Conservation (phyloP, 2,113 vertebrate species). For the Lepus timidus region DNA sequence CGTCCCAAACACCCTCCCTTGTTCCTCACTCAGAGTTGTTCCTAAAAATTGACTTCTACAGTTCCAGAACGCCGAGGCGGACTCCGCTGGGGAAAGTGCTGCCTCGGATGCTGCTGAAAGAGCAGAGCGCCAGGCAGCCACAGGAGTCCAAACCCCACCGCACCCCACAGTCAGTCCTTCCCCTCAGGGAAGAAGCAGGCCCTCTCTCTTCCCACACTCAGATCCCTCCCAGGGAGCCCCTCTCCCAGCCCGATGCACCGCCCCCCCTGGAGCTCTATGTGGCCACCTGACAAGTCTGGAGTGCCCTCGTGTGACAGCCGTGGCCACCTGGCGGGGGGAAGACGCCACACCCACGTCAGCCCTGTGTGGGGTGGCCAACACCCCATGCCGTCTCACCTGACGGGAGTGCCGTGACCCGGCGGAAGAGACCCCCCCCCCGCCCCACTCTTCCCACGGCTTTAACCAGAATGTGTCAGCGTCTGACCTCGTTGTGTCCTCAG, state of each 20-base stretch:
- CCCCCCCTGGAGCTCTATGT: not conserved
- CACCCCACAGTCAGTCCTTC: not conserved
- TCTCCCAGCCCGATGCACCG: too few relatives aligned
- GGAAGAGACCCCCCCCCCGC: not conserved
- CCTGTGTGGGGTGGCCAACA: not conserved
- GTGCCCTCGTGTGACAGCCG: constrained; percentile 3
- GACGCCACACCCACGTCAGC: too few relatives aligned
- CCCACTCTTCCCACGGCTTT: not conserved
- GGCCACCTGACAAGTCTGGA: not conserved
- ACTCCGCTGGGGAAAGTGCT: not conserved
- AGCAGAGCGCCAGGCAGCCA: not conserved
- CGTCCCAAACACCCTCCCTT: not conserved
- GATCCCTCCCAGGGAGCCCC: not conserved
- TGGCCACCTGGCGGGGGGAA: too few relatives aligned
- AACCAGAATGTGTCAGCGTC: not conserved
- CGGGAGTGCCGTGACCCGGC: not conserved
- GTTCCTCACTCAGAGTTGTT: not conserved
- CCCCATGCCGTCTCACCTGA: not conserved
- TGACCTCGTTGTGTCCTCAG: too few relatives aligned
- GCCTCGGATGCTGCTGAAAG: not conserved
- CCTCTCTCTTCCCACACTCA: not conserved
- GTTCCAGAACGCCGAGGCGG: not conserved
- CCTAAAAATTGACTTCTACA: not conserved
- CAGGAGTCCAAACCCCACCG: not conserved
- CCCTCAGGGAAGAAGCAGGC: not conserved